Evolutionary conservation across 2,113 vertebrate genomes (phyloP).

Genomic region (Dipodomys merriami): DNA sequence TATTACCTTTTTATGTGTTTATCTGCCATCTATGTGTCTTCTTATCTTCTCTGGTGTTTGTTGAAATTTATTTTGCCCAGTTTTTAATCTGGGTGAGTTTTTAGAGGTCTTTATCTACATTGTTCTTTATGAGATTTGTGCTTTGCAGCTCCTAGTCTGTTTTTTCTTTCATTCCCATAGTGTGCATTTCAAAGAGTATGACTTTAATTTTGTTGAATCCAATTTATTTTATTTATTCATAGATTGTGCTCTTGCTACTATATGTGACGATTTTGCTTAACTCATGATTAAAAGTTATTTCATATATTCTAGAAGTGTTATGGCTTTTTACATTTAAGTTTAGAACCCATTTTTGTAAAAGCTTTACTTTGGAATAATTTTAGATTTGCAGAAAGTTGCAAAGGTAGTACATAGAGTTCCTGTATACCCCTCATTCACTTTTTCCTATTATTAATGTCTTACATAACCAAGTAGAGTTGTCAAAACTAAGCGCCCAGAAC

Average conservation of each 20-base stretch:
- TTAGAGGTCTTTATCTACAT: slow-evolving; percentile 2
- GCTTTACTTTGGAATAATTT: slow-evolving; percentile 53
- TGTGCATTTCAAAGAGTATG: neutral
- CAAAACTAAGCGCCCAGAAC: neutral
- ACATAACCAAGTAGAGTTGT: slow-evolving; percentile 23
- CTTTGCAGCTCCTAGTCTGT: neutral
- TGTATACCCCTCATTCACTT: neutral
- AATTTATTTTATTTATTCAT: slow-evolving; percentile 21
- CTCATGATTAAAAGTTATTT: slow-evolving; percentile 4
- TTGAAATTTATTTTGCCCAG: slow-evolving; percentile 4
- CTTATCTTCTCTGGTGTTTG: neutral
- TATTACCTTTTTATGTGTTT: neutral
- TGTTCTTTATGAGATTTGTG: neutral
- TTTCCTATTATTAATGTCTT: slow-evolving; percentile 50
- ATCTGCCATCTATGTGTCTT: neutral
- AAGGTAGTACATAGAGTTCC: slow-evolving; percentile 32
- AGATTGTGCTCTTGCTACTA: slow-evolving; percentile 7
- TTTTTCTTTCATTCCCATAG: neutral
- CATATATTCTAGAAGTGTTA: neutral
- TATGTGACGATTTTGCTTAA: slow-evolving; percentile 3
- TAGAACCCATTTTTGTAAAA: slow-evolving; percentile 33
- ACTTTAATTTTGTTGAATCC: slow-evolving; percentile 21
- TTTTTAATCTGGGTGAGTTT: slow-evolving; percentile 33
- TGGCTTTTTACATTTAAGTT: slow-evolving; percentile 33
- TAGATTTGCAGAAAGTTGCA: slow-evolving; percentile 27